Evolutionary conservation across 1,140 invertebrate species (phyloP), one percentile per base, ranked within the genome.

Genomic region (Drosophila gunungcola): DNA sequence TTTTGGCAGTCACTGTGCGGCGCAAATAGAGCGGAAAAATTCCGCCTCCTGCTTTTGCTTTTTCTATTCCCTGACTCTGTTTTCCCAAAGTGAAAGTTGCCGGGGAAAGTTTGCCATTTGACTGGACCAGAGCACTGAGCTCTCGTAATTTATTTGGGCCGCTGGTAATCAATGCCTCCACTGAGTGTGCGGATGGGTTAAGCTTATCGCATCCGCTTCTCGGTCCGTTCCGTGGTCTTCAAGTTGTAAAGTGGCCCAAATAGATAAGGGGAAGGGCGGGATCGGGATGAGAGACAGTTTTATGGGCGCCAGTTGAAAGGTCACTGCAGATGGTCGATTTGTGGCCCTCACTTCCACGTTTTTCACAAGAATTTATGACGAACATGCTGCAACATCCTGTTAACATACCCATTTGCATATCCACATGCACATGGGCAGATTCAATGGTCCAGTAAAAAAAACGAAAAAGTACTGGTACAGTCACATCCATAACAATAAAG

Each of bases 1-100:
- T 84, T 83, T 88, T 89, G 83, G 83, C 83, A 88, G 75, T 84
- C 56, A 86, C 81, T 78, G 80, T 69, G 69, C 48, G 39, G 56
- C 42, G 77, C 77, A 89, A 89, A 89, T 89, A 89, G 84, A 89
- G 84, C 84, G 86, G 73, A 89, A 89, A 89, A 89, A 89, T 89
- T 89, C 67, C 76, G 79, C 76, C 72, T 80, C 67, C 60, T 42
- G 43, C 58, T 42, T 21, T 64, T 48, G 29, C 45, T 54, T 48
- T 45, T 9, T 21, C 55, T 25, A 16, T 43, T 21, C 21, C 52
- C 16, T 16, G n/a, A 13, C 41, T 39, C 57, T 42, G 32, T 52
- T 54, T 27, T 25, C 16, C 49, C 68, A 42, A 41, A 80, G 84
- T 80, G 84, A 88, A 88, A 88, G 83, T 88, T 78, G 46, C 67